Percentiles rank a stretch among this genome's conserved stretches.
Conservation (phyloP, 92 coral and sea anemone genomes). For the Desmophyllum pertusum region DNA sequence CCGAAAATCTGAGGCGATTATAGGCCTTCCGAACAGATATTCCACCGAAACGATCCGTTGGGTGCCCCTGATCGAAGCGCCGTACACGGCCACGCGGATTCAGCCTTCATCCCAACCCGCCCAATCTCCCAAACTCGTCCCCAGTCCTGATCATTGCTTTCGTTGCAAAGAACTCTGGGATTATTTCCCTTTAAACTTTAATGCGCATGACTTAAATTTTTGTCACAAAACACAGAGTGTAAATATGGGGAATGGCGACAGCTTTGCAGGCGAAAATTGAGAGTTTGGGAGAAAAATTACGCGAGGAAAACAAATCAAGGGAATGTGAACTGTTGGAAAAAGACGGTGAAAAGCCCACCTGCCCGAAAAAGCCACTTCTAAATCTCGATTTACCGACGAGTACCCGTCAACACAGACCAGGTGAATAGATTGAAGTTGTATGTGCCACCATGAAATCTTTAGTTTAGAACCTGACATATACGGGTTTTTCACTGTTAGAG, state of each 20-base stretch:
- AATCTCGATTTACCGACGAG: conserved; percentile 68
- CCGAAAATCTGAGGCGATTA: too few relatives aligned
- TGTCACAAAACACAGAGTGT: conserved; percentile 48
- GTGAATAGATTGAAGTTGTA: conserved; percentile 57
- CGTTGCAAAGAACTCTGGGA: conserved; percentile 44
- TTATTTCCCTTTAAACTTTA: conserved; percentile 40
- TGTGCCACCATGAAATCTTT: conserved; percentile 66
- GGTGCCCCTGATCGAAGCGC: too few relatives aligned
- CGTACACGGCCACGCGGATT: too few relatives aligned
- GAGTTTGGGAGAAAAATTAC: conserved; percentile 85
- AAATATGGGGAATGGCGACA: conserved; percentile 97
- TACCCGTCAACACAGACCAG: conserved; percentile 84
- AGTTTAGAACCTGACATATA: conserved; percentile 41
- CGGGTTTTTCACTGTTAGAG: conserved; percentile 53
- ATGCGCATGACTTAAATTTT: conserved; percentile 80
- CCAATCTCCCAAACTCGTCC: too few relatives aligned
- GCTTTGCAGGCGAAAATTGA: conserved; percentile 87
- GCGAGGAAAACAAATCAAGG: conserved; percentile 86
- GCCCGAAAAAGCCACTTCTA: conserved; percentile 72
- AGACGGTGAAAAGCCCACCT: conserved; percentile 62
- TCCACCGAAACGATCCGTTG: too few relatives aligned
- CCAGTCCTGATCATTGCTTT: background rate
- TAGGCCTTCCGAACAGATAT: too few relatives aligned
- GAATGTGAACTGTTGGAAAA: conserved; percentile 60
- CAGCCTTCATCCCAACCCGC: too few relatives aligned